Conservation (phyloP, 2,888 invertebrate genomes). For the Melinaea menophilus region DNA sequence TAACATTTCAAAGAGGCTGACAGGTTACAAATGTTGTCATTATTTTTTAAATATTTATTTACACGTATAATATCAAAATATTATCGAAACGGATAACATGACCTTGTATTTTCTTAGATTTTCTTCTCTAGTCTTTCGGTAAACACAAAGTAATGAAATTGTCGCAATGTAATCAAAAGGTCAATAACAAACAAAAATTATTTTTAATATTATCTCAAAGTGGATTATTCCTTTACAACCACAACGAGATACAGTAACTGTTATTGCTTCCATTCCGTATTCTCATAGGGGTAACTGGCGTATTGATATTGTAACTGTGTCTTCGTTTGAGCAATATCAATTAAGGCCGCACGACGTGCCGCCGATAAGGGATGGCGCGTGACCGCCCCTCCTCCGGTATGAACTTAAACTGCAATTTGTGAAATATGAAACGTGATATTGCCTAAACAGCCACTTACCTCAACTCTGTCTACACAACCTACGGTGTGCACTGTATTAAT, state of each 20-base stretch:
- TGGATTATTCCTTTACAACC: too few relatives aligned
- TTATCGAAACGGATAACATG: too few relatives aligned
- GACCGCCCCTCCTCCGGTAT: constrained; percentile 37
- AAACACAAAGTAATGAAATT: too few relatives aligned
- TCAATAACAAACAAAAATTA: too few relatives aligned
- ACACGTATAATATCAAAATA: too few relatives aligned
- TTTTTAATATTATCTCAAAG: too few relatives aligned
- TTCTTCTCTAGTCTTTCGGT: too few relatives aligned
- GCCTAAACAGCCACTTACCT: constrained; percentile 67
- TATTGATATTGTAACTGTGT: constrained; percentile 52
- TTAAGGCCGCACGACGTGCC: constrained; percentile 58
- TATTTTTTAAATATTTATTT: too few relatives aligned
- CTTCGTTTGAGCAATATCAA: constrained; percentile 65
- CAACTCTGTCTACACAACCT: constrained; percentile 52
- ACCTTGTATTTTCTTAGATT: too few relatives aligned
- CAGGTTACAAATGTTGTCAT: not conserved
- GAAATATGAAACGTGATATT: constrained; percentile 69
- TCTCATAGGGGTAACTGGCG: constrained; percentile 31
- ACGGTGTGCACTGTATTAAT: constrained; percentile 64
- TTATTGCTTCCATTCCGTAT: constrained; percentile 29
- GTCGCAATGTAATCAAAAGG: too few relatives aligned
- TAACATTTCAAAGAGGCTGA: not conserved
- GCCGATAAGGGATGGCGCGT: constrained; percentile 46
- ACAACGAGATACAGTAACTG: not conserved
- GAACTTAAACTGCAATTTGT: constrained; percentile 50